A percentile compares a stretch with the other conserved stretches of the same genome.
phyloP scores from a whole-genome alignment of 2,888 invertebrate species.

The Drosophila meridiana region DNA sequence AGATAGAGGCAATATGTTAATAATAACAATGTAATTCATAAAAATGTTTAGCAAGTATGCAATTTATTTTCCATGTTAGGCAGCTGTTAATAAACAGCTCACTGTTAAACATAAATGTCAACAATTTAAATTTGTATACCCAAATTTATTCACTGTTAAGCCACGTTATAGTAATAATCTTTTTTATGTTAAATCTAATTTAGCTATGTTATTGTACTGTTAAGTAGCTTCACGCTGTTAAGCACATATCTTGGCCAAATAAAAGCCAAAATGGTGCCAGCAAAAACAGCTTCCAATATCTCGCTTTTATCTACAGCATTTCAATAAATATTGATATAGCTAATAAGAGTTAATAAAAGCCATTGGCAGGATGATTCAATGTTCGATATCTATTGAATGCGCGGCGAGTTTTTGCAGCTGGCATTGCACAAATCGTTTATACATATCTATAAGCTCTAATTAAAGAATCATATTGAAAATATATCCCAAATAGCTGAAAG shows the following conservation, averaged over 20 bases:
- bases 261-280: not conserved
- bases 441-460: constrained; percentile 9
- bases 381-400: constrained; percentile 7
- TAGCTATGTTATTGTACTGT: not conserved
- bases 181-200: not conserved
- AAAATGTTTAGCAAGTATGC: not conserved
- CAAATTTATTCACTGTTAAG: not conserved
- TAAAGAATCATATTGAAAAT: constrained; percentile 31
- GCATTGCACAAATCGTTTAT: constrained; percentile 8
- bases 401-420: constrained; percentile 13
- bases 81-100: not conserved
- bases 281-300: not conserved
- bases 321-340: not conserved
- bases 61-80: not conserved
- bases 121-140: not conserved
- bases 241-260: not conserved
- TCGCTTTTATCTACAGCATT: not conserved
- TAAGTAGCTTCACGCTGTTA: not conserved
- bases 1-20: not conserved
- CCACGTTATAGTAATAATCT: too few species aligned
- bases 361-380: not conserved
- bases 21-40: not conserved
- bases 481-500: constrained; percentile 23
- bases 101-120: not conserved
- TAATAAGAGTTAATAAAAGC: constrained; percentile 1